These are phyloP conservation scores for Peromyscus polionotus DNA, from an alignment of 2,113 vertebrate species.

Conservation along the genomic window DNA sequence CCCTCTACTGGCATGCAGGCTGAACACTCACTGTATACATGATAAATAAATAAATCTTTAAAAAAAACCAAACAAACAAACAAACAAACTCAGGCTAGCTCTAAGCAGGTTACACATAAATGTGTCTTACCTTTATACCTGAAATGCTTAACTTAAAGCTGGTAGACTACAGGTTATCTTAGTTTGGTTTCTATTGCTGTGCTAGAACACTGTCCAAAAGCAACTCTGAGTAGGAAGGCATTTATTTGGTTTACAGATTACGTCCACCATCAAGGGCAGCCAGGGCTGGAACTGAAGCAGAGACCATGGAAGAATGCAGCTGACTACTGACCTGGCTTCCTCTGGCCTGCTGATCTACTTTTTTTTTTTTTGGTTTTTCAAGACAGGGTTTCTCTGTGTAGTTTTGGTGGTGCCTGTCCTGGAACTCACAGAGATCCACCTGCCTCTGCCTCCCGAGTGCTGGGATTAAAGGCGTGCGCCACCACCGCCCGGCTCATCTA, in stretches of 20 bases:
- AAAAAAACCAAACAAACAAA: neutral
- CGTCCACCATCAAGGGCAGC: neutral
- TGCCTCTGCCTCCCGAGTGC: too few species aligned
- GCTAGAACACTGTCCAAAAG: neutral
- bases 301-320: neutral
- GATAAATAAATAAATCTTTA: too few species aligned
- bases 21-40: too few species aligned
- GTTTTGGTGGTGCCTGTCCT: too few species aligned
- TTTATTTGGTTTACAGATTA: neutral
- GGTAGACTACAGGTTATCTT: neutral
- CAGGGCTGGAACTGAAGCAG: neutral
- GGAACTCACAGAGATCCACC: too few species aligned
- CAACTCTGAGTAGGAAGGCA: neutral
- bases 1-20: too few species aligned
- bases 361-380: too few species aligned
- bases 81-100: neutral
- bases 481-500: too few species aligned
- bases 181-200: neutral
- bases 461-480: too few species aligned
- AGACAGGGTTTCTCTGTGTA: too few species aligned
- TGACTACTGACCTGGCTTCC: neutral
- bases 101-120: neutral
- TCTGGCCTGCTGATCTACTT: neutral
- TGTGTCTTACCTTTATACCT: constrained; percentile 13
- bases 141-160: neutral